Percentiles rank a stretch among this genome's conserved stretches.
Evolutionary conservation across 2,797 vertebrate species (phyloP).

Genomic region (Sebastiscus albofasciatus): DNA sequence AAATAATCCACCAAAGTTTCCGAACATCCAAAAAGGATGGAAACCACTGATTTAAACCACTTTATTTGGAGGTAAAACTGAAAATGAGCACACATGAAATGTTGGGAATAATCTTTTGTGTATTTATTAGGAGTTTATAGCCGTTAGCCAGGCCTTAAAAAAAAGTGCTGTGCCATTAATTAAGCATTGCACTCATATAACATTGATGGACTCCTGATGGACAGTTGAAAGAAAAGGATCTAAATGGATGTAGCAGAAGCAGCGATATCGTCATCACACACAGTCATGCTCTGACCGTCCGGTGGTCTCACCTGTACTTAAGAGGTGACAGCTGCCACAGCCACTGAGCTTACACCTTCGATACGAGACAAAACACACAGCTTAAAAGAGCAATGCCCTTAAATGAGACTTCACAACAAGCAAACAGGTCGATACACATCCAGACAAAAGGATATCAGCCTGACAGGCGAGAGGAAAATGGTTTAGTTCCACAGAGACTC

Average conservation of each 20-base stretch:
- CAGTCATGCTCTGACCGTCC: neutral
- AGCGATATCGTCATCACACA: neutral
- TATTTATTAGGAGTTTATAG: neutral
- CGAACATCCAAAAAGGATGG: too few relatives aligned
- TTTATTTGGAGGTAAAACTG: neutral
- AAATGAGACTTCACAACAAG: neutral
- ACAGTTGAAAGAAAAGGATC: neutral
- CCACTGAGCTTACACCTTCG: neutral
- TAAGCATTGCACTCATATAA: neutral
- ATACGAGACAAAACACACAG: neutral
- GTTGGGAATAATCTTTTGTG: too few relatives aligned
- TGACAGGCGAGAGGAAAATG: constrained; percentile 1
- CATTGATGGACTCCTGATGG: rapidly evolving
- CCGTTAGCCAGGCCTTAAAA: too few relatives aligned
- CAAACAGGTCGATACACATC: neutral
- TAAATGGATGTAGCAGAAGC: neutral
- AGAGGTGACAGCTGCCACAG: neutral
- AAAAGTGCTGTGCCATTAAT: neutral
- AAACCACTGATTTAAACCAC: neutral
- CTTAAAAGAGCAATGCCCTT: neutral
- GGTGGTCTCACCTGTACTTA: neutral
- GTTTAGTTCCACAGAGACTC: neutral
- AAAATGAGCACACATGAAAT: too few relatives aligned
- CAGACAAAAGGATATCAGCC: neutral
- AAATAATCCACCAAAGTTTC: too few relatives aligned